Evolutionary conservation across 1,140 invertebrate species (phyloP).

Genomic region (Dendrolimus kikuchii): DNA sequence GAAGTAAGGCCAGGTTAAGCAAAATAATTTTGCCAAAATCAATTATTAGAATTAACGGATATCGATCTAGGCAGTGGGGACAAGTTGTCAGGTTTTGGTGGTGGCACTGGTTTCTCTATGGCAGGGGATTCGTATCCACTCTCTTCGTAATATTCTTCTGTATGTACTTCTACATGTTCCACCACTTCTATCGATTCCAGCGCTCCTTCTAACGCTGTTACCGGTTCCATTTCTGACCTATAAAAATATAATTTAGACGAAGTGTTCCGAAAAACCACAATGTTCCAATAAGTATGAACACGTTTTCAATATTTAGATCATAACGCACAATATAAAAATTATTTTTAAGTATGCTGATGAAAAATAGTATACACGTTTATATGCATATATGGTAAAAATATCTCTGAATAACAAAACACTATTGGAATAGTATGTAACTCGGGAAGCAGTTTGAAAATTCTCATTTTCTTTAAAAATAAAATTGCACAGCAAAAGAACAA

Average conservation of each 20-base stretch:
- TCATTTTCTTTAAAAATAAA: too few relatives aligned
- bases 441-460: too few relatives aligned
- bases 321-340: too few relatives aligned
- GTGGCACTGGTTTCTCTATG: constrained; percentile 37
- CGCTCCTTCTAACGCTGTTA: not conserved
- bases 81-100: constrained; percentile 43
- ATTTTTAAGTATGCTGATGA: too few relatives aligned
- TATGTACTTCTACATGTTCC: constrained; percentile 3
- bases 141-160: not conserved
- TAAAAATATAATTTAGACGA: not conserved
- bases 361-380: too few relatives aligned
- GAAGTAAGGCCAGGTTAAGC: not conserved
- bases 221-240: constrained; percentile 1
- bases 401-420: not conserved
- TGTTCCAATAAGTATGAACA: too few relatives aligned
- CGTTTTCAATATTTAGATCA: too few relatives aligned
- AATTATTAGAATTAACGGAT: constrained; percentile 16
- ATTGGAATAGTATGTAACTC: too few relatives aligned
- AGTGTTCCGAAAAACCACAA: too few relatives aligned
- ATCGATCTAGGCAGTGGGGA: constrained; percentile 19
- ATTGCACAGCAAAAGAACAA: too few relatives aligned
- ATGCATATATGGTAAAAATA: too few relatives aligned
- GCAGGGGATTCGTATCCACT: not conserved
- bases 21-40: not conserved
- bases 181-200: constrained; percentile 7